phyloP scores from a whole-genome alignment of 2,113 vertebrate species.

The Odontophorus gujanensis region DNA sequence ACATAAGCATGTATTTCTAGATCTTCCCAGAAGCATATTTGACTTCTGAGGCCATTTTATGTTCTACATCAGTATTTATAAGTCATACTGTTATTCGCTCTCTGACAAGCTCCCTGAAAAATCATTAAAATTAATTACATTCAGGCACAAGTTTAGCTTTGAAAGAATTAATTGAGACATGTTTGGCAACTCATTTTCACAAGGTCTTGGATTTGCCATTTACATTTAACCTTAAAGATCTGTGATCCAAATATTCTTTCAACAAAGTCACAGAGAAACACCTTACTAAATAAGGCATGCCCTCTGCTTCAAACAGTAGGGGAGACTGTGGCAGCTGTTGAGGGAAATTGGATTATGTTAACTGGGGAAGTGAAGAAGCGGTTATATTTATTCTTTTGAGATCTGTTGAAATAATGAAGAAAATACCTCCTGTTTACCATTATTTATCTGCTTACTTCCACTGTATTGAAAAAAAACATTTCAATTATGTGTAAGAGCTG shows the following conservation, averaged over 20 bases:
- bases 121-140: neutral
- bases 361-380: neutral
- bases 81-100: neutral
- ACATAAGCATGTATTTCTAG: neutral
- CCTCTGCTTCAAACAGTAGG: neutral
- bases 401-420: neutral
- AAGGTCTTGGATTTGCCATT: neutral
- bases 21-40: neutral
- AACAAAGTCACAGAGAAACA: neutral
- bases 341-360: neutral
- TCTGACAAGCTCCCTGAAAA: neutral
- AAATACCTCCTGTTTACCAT: neutral
- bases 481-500: neutral
- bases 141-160: neutral
- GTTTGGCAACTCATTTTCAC: neutral
- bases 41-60: neutral
- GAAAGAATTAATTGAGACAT: neutral
- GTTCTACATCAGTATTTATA: neutral
- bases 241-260: neutral
- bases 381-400: neutral
- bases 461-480: neutral
- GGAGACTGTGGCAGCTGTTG: neutral
- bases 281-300: neutral
- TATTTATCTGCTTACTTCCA: neutral
- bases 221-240: neutral